Base-by-base conservation (phyloP, 2,797 vertebrate genomes). In the Pteronotus mesoamericanus region DNA sequence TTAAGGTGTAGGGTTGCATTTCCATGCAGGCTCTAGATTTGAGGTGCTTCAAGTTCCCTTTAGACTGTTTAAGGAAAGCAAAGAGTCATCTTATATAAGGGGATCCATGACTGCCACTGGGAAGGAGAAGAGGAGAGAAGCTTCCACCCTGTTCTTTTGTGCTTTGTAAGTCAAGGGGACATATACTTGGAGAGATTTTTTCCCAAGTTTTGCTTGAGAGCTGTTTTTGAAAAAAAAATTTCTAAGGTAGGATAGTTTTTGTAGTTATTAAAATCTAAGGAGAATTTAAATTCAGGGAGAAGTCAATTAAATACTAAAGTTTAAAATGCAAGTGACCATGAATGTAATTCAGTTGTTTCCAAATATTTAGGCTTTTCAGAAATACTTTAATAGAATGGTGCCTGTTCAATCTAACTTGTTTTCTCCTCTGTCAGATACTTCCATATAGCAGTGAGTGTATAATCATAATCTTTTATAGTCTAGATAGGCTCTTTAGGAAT, bases 401-500 rank as follows among this genome's bases (percentile, higher is more conserved):
- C 9, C 55, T 80, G 2, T 51, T 68, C 26, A 68, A 59, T 77
- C n/a, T 53, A 44, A 59, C 24, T 44, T 71, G 26, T 1, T 51
- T 44, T 48, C 21, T 71, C 22, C 26, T 5, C 26, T 53, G 9
- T 68, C 32, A 26, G 37, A 51, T 15, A 51, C 21, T 24, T 89
- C 22, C 32, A 11, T 44, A 64, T 10, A 72, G 14, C 12, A 69
- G 53, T 71, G 34, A 29, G 9, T 84, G 11, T 19, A 26, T 61
- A 88, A 89, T 22, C 21, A 66, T 78, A 26, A n/a, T 86, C 34
- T 37, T 44, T n/a, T 32, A 71, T 12, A 34, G 29, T 74, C 29
- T 92, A 75, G 19, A 91, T 79, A 61, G 69, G 16, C 46, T 72
- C 8, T 79, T 91, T 51, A 69, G 37, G 19, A 93, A 91, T 86